Conservation (phyloP, 2,113 vertebrate genomes). For the Microtus ochrogaster region DNA sequence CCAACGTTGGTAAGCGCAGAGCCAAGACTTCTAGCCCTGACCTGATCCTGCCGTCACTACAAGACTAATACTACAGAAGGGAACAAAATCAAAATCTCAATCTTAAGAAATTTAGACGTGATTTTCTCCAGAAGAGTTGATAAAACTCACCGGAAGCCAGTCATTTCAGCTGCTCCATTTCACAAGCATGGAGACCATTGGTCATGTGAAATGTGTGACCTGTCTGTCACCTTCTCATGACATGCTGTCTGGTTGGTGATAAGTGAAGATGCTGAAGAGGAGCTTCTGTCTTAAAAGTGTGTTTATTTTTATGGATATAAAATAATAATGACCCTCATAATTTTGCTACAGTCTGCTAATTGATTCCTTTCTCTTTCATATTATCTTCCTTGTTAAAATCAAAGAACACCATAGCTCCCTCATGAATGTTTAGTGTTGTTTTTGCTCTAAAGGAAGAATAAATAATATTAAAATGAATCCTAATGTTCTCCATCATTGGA, state of each 20-base stretch:
- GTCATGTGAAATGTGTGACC: neutral
- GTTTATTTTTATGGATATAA: neutral
- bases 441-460: slow-evolving; percentile 24
- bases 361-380: neutral
- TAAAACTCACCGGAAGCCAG: neutral
- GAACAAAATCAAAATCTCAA: slow-evolving; percentile 78
- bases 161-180: neutral
- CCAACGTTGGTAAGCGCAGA: slow-evolving; percentile 73
- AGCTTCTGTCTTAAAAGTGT: neutral
- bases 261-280: neutral
- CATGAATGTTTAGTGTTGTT: neutral
- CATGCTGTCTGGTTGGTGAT: neutral
- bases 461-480: slow-evolving; percentile 9
- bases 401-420: neutral
- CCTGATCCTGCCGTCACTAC: slow-evolving; percentile 76
- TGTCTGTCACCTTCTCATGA: neutral
- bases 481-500: slow-evolving; percentile 15
- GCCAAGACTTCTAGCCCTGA: slow-evolving; percentile 82
- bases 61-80: slow-evolving; percentile 66
- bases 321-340: neutral
- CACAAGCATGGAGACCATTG: neutral
- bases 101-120: slow-evolving; percentile 75
- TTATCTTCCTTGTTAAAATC: slow-evolving; percentile 48
- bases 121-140: slow-evolving; percentile 16
- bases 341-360: neutral